Conservation (phyloP, 92 coral and sea anemone species). For the Siderastrea siderea region DNA sequence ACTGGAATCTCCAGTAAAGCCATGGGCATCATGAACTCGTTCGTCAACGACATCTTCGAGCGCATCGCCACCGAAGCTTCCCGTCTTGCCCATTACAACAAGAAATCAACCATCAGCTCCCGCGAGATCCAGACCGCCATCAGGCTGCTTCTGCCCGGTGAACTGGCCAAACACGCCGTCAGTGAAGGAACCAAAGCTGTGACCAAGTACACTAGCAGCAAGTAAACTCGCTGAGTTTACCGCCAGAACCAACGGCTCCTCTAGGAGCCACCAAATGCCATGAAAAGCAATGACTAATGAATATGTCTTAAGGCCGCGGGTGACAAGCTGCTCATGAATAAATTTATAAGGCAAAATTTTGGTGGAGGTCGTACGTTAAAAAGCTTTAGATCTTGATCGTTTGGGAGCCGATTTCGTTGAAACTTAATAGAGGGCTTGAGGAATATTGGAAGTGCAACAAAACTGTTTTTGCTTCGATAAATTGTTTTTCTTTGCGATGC, state of each 20-base stretch:
- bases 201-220: slow-evolving; percentile 99
- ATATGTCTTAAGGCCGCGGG: too few species aligned
- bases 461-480: too few species aligned
- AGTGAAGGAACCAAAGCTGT: slow-evolving; percentile 99
- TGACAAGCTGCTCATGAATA: too few species aligned
- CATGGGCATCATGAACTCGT: slow-evolving; percentile 96
- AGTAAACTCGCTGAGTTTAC: slow-evolving; percentile 65
- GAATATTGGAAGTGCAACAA: too few species aligned
- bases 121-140: slow-evolving; percentile 89
- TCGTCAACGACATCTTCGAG: slow-evolving; percentile 88
- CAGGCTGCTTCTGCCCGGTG: slow-evolving; percentile 87
- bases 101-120: slow-evolving; percentile 88
- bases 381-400: too few species aligned
- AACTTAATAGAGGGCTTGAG: too few species aligned
- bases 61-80: slow-evolving; percentile 88
- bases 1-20: slow-evolving; percentile 96
- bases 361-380: too few species aligned
- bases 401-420: too few species aligned
- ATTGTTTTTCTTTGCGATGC: too few species aligned
- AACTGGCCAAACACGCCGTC: slow-evolving; percentile 89
- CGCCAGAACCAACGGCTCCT: neutral
- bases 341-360: too few species aligned
- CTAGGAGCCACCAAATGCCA: too few species aligned
- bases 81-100: slow-evolving; percentile 84
- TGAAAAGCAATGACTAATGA: too few species aligned